phyloP scores from a whole-genome alignment of 2,113 vertebrate genomes.

The Echinops telfairi region DNA sequence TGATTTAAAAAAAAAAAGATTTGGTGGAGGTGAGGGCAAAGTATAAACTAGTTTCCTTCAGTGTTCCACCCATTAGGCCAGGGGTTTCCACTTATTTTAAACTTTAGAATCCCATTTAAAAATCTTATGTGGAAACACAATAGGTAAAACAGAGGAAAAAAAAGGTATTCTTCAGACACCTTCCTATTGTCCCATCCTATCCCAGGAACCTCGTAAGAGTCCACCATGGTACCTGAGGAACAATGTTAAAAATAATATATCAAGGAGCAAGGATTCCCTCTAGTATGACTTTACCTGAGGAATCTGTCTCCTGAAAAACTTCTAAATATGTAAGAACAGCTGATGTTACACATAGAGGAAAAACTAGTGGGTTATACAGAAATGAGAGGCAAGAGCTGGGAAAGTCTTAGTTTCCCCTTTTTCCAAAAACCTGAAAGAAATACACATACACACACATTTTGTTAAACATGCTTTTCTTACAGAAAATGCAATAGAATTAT shows the following conservation, averaged over 20 bases:
- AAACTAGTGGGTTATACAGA: neutral
- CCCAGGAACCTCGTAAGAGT: neutral
- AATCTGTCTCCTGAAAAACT: conserved; percentile 45
- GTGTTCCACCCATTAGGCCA: neutral
- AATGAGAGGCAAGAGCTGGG: neutral
- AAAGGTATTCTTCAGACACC: neutral
- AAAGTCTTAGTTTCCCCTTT: neutral
- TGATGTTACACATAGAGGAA: neutral
- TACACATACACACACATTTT: neutral
- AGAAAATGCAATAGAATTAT: neutral
- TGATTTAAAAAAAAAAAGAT: neutral
- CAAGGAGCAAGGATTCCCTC: neutral
- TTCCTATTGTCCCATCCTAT: neutral
- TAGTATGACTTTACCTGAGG: neutral
- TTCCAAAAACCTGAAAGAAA: neutral
- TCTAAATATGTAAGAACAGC: conserved; percentile 43
- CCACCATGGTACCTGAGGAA: neutral
- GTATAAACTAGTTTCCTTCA: neutral
- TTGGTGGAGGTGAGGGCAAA: neutral
- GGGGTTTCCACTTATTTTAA: conserved; percentile 27
- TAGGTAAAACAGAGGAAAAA: neutral
- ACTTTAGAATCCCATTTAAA: neutral
- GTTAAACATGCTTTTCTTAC: neutral
- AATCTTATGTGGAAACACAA: conserved; percentile 15
- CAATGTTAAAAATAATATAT: conserved; percentile 5